Conservation (phyloP, 2,797 vertebrate genomes). For the Anolis apletophallus region DNA sequence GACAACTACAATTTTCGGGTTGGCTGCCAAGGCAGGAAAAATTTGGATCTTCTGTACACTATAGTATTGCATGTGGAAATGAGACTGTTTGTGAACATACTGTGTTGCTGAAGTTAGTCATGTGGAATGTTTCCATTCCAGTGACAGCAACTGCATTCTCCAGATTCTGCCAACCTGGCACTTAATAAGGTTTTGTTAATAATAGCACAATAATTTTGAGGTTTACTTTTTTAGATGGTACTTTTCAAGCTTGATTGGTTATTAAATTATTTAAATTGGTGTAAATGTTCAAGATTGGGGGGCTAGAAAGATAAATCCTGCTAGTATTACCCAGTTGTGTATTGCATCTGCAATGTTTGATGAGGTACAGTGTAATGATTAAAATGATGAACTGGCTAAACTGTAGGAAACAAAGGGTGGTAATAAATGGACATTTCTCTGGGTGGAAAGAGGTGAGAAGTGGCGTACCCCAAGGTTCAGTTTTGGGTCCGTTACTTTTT, state of each 20-base stretch:
- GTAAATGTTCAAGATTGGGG: background rate
- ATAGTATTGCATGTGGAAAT: background rate
- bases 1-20: background rate
- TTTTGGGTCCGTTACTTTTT: too few relatives aligned
- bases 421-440: too few relatives aligned
- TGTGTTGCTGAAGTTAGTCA: background rate
- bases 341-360: background rate
- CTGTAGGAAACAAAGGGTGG: too few relatives aligned
- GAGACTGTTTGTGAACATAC: background rate
- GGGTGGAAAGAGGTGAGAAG: too few relatives aligned
- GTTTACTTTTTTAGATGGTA: background rate
- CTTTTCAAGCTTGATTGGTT: background rate
- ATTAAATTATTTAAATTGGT: background rate
- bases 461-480: too few relatives aligned
- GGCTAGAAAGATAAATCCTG: background rate
- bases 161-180: background rate
- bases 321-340: background rate
- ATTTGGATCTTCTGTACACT: background rate
- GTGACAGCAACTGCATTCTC: background rate
- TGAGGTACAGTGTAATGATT: background rate
- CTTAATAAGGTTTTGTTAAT: background rate
- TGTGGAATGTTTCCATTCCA: background rate
- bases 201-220: background rate
- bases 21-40: background rate
- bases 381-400: background rate